A percentile compares a stretch with the other conserved stretches of the same genome.
phyloP scores from a whole-genome alignment of 2,888 invertebrate genomes.

The Stenodera caucasica region DNA sequence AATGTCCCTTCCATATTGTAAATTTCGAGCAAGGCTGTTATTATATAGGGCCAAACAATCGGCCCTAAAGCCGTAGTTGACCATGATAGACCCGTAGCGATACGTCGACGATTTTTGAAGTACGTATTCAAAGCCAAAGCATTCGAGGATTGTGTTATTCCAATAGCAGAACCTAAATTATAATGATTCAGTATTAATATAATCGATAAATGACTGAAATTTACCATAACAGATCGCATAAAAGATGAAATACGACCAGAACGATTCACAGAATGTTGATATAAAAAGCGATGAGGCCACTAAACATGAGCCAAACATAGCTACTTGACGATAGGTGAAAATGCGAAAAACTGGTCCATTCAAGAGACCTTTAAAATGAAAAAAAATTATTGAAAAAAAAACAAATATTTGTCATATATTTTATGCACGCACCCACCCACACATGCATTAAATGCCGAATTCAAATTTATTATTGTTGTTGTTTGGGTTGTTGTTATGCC shows the following conservation, averaged over 20 bases:
- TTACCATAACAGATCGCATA: conserved; percentile 9
- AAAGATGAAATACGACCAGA: conserved; percentile 56
- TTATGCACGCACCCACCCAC: conserved; percentile 60
- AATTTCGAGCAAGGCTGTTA: conserved; percentile 63
- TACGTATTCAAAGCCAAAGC: conserved; percentile 74
- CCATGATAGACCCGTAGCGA: conserved; percentile 73
- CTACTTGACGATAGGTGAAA: conserved; percentile 69
- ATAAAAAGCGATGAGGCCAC: conserved; percentile 64
- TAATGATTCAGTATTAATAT: too few species aligned
- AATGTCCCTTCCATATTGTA: conserved; percentile 70
- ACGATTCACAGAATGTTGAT: conserved; percentile 66
- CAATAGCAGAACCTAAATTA: conserved; percentile 66
- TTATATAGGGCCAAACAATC: conserved; percentile 71
- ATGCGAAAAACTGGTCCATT: conserved; percentile 72
- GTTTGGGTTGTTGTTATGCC: conserved; percentile 68
- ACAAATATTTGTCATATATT: background rate
- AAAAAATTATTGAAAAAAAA: background rate
- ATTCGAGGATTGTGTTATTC: conserved; percentile 69
- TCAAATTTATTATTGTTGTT: conserved; percentile 72
- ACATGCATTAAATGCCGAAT: conserved; percentile 70
- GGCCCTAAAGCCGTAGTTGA: conserved; percentile 73
- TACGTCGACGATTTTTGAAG: conserved; percentile 69
- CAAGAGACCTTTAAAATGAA: conserved; percentile 60
- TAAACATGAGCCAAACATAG: conserved; percentile 63
- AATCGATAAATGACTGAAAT: conserved; percentile 28